These are phyloP conservation scores for Sebastes steindachneri DNA, from an alignment of 2,797 vertebrate genomes.

Conservation along the genomic window DNA sequence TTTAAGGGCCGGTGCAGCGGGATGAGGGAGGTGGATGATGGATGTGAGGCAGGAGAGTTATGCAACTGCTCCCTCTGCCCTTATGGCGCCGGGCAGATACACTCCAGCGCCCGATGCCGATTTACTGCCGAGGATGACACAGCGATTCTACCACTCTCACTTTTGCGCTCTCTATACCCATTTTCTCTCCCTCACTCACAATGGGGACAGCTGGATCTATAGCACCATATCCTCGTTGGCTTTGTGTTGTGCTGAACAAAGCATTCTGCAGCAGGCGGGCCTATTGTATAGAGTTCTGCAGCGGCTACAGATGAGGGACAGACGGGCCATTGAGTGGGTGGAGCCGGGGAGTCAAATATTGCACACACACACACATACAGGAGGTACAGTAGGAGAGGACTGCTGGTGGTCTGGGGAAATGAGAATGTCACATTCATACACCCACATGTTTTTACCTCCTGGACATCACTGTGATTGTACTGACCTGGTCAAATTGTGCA, in stretches of 20 bases:
- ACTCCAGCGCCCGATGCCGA: slow-evolving; percentile 76
- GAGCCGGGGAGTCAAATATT: slow-evolving; percentile 51
- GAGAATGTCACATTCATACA: neutral
- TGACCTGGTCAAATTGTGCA: slow-evolving; percentile 99
- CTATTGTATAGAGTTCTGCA: slow-evolving; percentile 77
- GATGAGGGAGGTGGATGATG: slow-evolving; percentile 62
- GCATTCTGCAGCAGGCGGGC: slow-evolving; percentile 73
- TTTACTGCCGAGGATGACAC: slow-evolving; percentile 85
- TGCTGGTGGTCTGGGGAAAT: neutral
- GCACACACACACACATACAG: neutral
- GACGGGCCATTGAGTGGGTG: slow-evolving; percentile 56
- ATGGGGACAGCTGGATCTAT: slow-evolving; percentile 79
- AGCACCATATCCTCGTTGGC: slow-evolving; percentile 75
- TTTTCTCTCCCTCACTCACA: slow-evolving; percentile 68
- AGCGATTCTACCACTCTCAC: slow-evolving; percentile 77
- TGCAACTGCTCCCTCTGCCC: slow-evolving; percentile 77
- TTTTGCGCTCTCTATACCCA: slow-evolving; percentile 63
- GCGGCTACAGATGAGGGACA: slow-evolving; percentile 72
- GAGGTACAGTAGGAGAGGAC: slow-evolving; percentile 13
- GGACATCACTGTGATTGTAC: slow-evolving; percentile 7
- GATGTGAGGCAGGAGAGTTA: slow-evolving; percentile 76
- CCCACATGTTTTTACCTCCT: neutral
- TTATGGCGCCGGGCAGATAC: slow-evolving; percentile 72
- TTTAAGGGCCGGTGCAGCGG: slow-evolving; percentile 29
- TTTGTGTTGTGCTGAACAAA: slow-evolving; percentile 83